phyloP scores from a whole-genome alignment of 2,888 invertebrate genomes.

The Ophion ellenae region DNA sequence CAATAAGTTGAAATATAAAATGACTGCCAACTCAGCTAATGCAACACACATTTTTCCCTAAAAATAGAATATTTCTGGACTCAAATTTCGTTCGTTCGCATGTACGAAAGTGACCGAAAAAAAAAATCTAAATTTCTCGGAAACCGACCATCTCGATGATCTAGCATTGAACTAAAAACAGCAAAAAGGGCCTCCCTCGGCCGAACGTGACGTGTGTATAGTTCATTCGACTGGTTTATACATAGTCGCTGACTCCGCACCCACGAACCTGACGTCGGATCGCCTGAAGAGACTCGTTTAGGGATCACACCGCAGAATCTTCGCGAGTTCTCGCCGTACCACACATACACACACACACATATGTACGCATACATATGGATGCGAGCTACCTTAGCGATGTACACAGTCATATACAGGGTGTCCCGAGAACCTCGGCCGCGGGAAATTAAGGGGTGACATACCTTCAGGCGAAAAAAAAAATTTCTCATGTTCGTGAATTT shows the following conservation, averaged over 20 bases:
- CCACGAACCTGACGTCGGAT: slow-evolving; percentile 58
- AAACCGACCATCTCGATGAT: background rate
- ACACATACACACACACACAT: background rate
- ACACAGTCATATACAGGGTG: too few relatives aligned
- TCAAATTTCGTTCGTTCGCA: too few relatives aligned
- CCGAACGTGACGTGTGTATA: slow-evolving; percentile 1
- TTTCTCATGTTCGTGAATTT: too few relatives aligned
- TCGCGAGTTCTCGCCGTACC: slow-evolving; percentile 34
- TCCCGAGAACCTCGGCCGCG: too few relatives aligned
- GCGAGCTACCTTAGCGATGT: background rate
- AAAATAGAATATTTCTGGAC: too few relatives aligned
- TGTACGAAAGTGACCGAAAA: background rate
- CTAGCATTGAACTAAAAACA: slow-evolving; percentile 19
- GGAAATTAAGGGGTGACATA: too few relatives aligned
- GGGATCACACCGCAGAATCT: slow-evolving; percentile 57
- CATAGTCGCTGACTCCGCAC: slow-evolving; percentile 43
- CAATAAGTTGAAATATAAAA: too few relatives aligned
- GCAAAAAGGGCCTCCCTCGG: slow-evolving; percentile 5
- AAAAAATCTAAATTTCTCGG: background rate
- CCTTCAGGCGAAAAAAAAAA: too few relatives aligned
- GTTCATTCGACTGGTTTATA: slow-evolving; percentile 42
- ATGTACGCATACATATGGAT: background rate
- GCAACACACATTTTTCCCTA: too few relatives aligned
- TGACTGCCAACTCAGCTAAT: too few relatives aligned
- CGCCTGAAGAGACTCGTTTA: slow-evolving; percentile 55